A percentile compares a stretch with the other conserved stretches of the same genome.
Evolutionary conservation across 2,888 invertebrate genomes (phyloP).

Genomic region (Hydrotaea cyrtoneurina): DNA sequence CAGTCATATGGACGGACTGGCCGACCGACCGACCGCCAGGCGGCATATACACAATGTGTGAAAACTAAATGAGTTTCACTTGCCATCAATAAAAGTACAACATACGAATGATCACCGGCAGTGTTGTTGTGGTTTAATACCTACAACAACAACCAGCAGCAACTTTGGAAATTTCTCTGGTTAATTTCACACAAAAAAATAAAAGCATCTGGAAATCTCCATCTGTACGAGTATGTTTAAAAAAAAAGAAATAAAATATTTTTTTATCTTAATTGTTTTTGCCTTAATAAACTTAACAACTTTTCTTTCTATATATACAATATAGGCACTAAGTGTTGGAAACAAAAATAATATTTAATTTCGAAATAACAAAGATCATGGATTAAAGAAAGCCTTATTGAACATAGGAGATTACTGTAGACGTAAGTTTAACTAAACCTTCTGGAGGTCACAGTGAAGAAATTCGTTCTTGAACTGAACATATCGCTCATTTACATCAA

Average conservation of each 20-base stretch:
- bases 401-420: too few species aligned
- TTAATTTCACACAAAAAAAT: slow-evolving; percentile 31
- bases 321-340: background rate
- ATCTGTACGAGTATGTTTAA: background rate
- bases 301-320: too few species aligned
- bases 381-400: background rate
- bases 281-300: background rate
- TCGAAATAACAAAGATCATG: background rate
- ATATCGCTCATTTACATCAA: too few species aligned
- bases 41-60: background rate
- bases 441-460: too few species aligned
- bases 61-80: slow-evolving; percentile 39
- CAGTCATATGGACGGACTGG: too few species aligned
- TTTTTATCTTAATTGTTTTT: slow-evolving; percentile 1
- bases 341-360: background rate
- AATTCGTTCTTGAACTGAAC: too few species aligned
- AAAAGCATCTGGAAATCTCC: background rate
- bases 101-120: background rate
- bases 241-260: background rate
- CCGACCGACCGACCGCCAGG: too few species aligned
- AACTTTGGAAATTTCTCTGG: slow-evolving; percentile 42
- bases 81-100: background rate
- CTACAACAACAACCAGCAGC: background rate
- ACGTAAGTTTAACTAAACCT: too few species aligned
- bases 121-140: slow-evolving; percentile 13